Conservation (phyloP, 2,113 vertebrate genomes). For the Candoia aspera region DNA sequence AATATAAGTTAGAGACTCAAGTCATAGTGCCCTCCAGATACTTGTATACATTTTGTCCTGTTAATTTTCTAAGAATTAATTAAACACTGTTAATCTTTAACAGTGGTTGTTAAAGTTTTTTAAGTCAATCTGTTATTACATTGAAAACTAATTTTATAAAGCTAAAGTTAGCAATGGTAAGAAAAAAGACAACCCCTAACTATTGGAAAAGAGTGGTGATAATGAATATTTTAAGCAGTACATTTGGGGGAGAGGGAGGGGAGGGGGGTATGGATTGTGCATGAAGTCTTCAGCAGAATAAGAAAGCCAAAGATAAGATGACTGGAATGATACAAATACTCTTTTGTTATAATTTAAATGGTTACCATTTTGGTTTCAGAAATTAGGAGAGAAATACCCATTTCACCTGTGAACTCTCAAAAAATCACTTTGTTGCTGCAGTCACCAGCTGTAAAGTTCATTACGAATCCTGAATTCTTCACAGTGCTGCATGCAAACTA, state of each 20-base stretch:
- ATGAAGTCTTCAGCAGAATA: not conserved
- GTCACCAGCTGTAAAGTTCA: slow-evolving; percentile 96
- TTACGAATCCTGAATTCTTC: slow-evolving; percentile 97
- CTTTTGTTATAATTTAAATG: not conserved
- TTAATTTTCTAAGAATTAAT: not conserved
- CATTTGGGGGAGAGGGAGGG: not conserved
- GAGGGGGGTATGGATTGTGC: not conserved
- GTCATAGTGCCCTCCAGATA: not conserved
- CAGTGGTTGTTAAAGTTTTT: not conserved
- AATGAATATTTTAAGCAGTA: not conserved
- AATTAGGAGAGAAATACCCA: slow-evolving; percentile 81
- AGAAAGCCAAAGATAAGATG: not conserved
- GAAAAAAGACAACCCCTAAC: not conserved
- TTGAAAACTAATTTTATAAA: not conserved
- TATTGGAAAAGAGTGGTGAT: not conserved
- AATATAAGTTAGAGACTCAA: not conserved
- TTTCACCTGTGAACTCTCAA: slow-evolving; percentile 88
- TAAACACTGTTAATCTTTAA: not conserved
- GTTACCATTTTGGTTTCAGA: slow-evolving; percentile 71
- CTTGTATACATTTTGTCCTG: not conserved
- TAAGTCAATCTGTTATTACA: not conserved
- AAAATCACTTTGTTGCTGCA: slow-evolving; percentile 94
- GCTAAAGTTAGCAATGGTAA: not conserved
- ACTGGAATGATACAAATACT: not conserved
- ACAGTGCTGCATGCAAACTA: slow-evolving; percentile 95